Evolutionary conservation across 2,888 invertebrate genomes (phyloP), one percentile per base, ranked within the genome.

Genomic region (Hydriomena furcata): DNA sequence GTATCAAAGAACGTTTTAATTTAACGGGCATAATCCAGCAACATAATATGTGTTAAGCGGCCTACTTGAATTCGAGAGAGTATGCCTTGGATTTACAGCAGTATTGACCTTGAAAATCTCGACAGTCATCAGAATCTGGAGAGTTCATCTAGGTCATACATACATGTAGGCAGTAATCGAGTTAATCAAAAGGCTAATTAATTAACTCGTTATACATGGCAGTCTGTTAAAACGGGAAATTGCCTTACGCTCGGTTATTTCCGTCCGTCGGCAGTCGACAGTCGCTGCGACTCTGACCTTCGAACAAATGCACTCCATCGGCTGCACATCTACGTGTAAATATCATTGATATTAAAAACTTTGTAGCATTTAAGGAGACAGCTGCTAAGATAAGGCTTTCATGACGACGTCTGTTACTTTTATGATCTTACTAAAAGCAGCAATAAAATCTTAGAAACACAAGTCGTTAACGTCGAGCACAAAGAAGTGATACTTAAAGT

Each of bases 181-280:
- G 12, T 43, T 43, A 30, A 52, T 59, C 44, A 45, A 52, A 50
- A 47, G 36, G 37, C 45, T 35, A 27, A 41, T 49, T 44, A 53
- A 53, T 55, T 32, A 46, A 50, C 53, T 34, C 48, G 34, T 42
- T 52, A 42, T 37, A 48, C 37, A 52, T 41, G 43, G 32, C 51
- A 46, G 38, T 32, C 47, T 34, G 52, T 47, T 47, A 47, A 52
- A 63, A 73, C 76, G 79, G 84, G 84, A 85, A 79, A 86, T 86
- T 81, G 82, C 76, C 69, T 70, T 72, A 73, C 76, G 79, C 76
- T 72, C 72, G 73, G 76, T 73, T 82, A 84, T 85, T 84, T 87
- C 84, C 84, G 85, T 78, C 70, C 68, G 68, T 60, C 66, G 64
- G 68, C 66, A 62, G 68, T 68, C 40, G 28, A 28, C 69, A 55